Percentiles rank a stretch among this genome's conserved stretches.
Evolutionary conservation across 1,140 invertebrate species (phyloP).

Genomic region (Brachionus koreanus): DNA sequence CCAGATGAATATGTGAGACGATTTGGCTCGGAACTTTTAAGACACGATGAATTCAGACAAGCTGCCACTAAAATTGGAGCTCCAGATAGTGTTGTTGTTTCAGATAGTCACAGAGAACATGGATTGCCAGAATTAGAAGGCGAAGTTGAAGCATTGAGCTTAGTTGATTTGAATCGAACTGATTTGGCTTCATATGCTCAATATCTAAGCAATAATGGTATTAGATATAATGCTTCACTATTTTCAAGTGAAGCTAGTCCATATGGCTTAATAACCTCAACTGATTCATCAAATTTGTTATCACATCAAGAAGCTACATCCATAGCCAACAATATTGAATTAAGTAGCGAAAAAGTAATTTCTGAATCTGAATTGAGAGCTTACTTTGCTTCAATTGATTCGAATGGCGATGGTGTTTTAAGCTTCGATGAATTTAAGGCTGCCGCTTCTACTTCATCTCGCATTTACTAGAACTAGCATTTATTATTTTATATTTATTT

Average conservation of each 20-base stretch:
- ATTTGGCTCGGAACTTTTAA: not conserved
- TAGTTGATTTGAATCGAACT: not conserved
- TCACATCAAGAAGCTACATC: not conserved
- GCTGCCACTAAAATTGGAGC: not conserved
- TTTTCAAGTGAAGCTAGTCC: conserved; percentile 33
- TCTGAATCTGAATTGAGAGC: conserved; percentile 23
- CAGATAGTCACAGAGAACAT: conserved; percentile 2
- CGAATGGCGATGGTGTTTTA: conserved; percentile 1
- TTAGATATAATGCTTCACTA: conserved; percentile 23
- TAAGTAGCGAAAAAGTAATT: conserved; percentile 1
- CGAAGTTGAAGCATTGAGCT: conserved; percentile 13
- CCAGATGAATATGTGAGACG: conserved; percentile 31
- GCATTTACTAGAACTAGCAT: not conserved
- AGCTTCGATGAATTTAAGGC: conserved; percentile 22
- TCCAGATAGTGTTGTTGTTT: not conserved
- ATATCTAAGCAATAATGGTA: not conserved
- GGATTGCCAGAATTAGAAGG: conserved; percentile 16
- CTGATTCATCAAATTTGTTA: not conserved
- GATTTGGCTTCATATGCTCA: not conserved
- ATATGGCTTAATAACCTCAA: conserved; percentile 6
- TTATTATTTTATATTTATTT: too few species aligned
- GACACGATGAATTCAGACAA: conserved; percentile 17
- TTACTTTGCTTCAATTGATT: conserved; percentile 27
- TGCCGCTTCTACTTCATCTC: not conserved
- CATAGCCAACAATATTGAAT: not conserved